Evolutionary conservation across 2,797 vertebrate species (phyloP).

Genomic region (Acipenser ruthenus): DNA sequence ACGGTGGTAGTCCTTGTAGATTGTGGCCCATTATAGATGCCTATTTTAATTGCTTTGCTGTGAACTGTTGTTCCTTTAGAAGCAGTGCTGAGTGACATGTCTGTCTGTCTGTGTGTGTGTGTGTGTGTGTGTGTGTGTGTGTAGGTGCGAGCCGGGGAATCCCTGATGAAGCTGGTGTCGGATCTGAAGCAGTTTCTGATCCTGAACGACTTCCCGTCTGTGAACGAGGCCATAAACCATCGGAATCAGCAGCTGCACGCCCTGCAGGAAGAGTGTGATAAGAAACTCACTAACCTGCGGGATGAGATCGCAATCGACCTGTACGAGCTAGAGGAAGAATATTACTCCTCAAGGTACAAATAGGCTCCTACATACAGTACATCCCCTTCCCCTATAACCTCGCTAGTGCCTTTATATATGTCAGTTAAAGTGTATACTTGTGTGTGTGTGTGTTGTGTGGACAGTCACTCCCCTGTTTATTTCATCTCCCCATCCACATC

Average conservation of each 20-base stretch:
- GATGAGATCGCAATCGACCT: slow-evolving; percentile 96
- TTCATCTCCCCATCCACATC: too few species aligned
- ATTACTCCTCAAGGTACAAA: slow-evolving; percentile 99
- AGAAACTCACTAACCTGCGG: slow-evolving; percentile 82
- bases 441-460: too few species aligned
- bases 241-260: slow-evolving; percentile 85
- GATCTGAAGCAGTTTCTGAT: slow-evolving; percentile 97
- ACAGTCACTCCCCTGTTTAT: too few species aligned
- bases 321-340: slow-evolving; percentile 98
- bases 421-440: too few species aligned
- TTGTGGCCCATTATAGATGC: too few species aligned
- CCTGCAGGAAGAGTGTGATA: slow-evolving; percentile 92
- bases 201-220: slow-evolving; percentile 92
- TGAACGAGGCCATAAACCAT: slow-evolving; percentile 91
- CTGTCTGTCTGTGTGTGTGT: slow-evolving; percentile 24
- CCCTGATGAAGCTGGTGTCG: slow-evolving; percentile 94
- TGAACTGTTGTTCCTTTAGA: too few species aligned
- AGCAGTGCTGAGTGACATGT: background rate
- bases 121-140: slow-evolving; percentile 18
- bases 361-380: slow-evolving; percentile 57
- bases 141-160: slow-evolving; percentile 92
- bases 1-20: too few species aligned
- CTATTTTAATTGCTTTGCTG: too few species aligned
- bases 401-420: too few species aligned
- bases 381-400: background rate